phyloP scores from a whole-genome alignment of 2,888 invertebrate genomes.

The Cerceris ruficornis region DNA sequence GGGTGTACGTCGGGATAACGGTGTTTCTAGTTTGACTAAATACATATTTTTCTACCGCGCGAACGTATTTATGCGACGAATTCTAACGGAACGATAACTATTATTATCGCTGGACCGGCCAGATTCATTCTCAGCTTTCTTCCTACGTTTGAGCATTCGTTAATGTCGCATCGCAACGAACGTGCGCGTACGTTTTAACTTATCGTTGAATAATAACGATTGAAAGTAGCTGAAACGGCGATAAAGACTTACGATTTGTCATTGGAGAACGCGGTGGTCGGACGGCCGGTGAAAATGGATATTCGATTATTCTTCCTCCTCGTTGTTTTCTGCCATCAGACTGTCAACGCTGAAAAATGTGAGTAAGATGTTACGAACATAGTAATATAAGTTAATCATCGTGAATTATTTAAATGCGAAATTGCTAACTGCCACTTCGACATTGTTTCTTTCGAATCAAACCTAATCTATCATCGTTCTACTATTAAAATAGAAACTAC shows the following conservation, averaged over 20 bases:
- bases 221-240: background rate
- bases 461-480: no score
- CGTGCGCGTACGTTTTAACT: background rate
- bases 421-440: no score
- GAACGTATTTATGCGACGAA: background rate
- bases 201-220: background rate
- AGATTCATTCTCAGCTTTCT: background rate
- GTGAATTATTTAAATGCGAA: no score
- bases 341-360: constrained; percentile 41
- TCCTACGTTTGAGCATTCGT: background rate
- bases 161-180: background rate
- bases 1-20: background rate
- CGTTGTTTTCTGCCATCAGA: constrained; percentile 14
- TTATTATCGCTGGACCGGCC: background rate
- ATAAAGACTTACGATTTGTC: background rate
- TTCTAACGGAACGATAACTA: background rate
- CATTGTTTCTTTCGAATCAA: no score
- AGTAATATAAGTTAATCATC: no score
- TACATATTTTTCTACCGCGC: background rate
- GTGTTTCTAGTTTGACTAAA: background rate
- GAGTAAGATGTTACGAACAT: constrained; percentile 29
- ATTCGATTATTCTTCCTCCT: constrained; percentile 24
- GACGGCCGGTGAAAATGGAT: constrained; percentile 38
- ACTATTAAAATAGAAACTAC: no score
- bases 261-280: constrained; percentile 1